Percentiles rank a stretch among this genome's conserved stretches.
Evolutionary conservation across 2,113 vertebrate genomes (phyloP).

Genomic region (Engraulis encrasicolus): DNA sequence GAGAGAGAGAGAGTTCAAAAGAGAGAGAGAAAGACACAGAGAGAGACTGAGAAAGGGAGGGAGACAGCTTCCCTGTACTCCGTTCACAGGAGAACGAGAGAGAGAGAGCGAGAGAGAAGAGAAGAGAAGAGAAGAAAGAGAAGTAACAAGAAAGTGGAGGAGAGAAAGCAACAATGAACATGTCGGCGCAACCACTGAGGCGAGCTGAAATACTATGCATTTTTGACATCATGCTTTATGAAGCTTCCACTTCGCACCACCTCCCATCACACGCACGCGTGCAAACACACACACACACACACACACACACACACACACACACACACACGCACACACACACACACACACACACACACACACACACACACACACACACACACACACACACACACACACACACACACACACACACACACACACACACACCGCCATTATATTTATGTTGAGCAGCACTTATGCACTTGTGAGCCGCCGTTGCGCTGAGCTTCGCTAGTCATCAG

Average conservation of each 20-base stretch:
- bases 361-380: constrained; percentile 8
- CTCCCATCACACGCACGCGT: background rate
- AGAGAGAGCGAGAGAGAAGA: background rate
- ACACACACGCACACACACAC: background rate
- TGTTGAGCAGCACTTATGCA: background rate
- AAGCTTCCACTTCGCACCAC: background rate
- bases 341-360: background rate
- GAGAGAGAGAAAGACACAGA: background rate
- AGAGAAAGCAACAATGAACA: no score
- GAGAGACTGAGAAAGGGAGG: constrained; percentile 12
- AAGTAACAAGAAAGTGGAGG: no score
- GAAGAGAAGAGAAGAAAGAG: constrained; percentile 8
- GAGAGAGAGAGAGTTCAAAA: constrained; percentile 19
- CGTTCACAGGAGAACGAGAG: constrained; percentile 20
- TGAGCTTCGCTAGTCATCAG: background rate
- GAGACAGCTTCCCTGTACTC: no score
- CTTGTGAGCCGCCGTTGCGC: background rate
- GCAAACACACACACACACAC: background rate
- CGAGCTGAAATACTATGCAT: background rate
- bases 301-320: constrained; percentile 12
- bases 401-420: background rate
- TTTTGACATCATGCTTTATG: background rate
- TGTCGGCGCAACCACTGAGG: background rate
- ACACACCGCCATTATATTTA: background rate
- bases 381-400: background rate